These are phyloP conservation scores for Pygoscelis antarcticus DNA, from an alignment of 2,113 vertebrate genomes.

Conservation along the genomic window DNA sequence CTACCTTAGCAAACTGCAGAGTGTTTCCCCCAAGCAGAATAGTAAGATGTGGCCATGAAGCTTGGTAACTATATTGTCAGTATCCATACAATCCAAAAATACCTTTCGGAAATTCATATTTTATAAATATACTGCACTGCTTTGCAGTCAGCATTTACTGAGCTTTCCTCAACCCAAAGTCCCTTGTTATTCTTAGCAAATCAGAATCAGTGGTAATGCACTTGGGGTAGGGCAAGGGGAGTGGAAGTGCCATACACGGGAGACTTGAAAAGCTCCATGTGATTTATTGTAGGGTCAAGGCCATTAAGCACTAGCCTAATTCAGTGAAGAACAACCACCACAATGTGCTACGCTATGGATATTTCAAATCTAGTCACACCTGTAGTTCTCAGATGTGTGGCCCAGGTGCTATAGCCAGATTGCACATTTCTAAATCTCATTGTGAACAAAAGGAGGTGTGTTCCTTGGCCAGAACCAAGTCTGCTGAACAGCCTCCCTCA, in stretches of 20 bases:
- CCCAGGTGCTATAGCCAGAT: background rate
- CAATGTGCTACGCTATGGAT: background rate
- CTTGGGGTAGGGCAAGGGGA: background rate
- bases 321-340: background rate
- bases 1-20: background rate
- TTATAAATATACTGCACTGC: background rate
- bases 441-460: background rate
- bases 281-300: background rate
- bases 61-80: background rate
- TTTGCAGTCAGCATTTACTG: background rate
- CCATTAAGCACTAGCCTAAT: background rate
- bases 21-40: background rate
- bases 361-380: background rate
- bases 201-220: background rate
- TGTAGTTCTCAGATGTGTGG: background rate
- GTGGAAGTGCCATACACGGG: background rate
- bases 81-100: background rate
- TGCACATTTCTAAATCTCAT: background rate
- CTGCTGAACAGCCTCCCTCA: background rate
- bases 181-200: background rate
- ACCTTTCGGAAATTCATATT: background rate
- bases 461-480: background rate
- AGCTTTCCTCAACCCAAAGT: background rate
- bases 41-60: background rate
- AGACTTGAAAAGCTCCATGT: background rate